Evolutionary conservation across 2,888 invertebrate genomes (phyloP).

Genomic region (Sinodicranocentrus sp.): DNA sequence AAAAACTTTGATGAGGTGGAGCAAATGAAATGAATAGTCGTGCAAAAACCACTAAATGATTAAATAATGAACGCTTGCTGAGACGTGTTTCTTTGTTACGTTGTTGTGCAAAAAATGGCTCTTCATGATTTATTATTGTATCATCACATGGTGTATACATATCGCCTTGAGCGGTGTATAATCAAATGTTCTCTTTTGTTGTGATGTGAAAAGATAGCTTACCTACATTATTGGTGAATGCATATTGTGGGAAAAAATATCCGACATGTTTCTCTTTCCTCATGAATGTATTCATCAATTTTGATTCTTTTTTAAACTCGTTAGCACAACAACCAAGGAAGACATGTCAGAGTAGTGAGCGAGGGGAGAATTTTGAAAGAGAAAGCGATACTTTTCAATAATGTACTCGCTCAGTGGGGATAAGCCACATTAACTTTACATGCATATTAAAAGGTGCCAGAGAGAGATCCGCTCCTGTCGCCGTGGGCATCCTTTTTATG

Average conservation of each 20-base stretch:
- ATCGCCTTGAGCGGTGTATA: slow-evolving; percentile 43
- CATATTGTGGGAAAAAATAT: slow-evolving; percentile 21
- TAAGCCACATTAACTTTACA: slow-evolving; percentile 43
- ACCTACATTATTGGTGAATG: not conserved
- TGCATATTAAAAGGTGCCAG: slow-evolving; percentile 14
- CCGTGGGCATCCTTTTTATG: too few species aligned
- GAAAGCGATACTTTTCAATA: too few species aligned
- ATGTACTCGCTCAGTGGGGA: too few species aligned
- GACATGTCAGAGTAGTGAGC: not conserved
- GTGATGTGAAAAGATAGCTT: slow-evolving; percentile 6
- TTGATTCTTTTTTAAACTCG: slow-evolving; percentile 31
- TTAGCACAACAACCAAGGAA: not conserved
- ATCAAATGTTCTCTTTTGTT: slow-evolving; percentile 30
- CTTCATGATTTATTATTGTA: slow-evolving; percentile 35
- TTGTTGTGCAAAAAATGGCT: not conserved
- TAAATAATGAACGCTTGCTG: slow-evolving; percentile 30
- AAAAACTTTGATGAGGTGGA: slow-evolving; percentile 59
- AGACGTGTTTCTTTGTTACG: slow-evolving; percentile 26
- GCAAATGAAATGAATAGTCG: slow-evolving; percentile 40
- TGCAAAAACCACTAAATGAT: slow-evolving; percentile 41
- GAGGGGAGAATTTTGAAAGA: too few species aligned
- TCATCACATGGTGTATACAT: not conserved
- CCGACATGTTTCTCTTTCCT: slow-evolving; percentile 57
- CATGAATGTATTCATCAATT: slow-evolving; percentile 61
- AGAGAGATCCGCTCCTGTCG: not conserved